Base-by-base conservation (phyloP, 2,113 vertebrate genomes). In the Salvelinus sp. region DNA sequence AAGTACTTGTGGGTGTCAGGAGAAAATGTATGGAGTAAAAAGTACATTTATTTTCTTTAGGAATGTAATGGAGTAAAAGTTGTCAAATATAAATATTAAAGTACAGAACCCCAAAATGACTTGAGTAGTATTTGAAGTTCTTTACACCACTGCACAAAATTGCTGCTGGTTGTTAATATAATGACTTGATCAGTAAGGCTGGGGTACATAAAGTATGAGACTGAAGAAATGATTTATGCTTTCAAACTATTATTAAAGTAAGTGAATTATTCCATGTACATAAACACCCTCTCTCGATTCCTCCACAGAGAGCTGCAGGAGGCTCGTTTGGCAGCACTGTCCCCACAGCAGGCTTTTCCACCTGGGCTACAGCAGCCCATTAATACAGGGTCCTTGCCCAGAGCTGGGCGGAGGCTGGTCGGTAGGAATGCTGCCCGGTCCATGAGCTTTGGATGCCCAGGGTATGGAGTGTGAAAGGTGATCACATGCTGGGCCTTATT, bases 231-330 rank as follows among this genome's bases (percentile, higher is more conserved):
- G 0, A 44, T 44, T 44, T 44, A 20, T 22, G 33, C 38, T 16
- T 38, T 69, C 22, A 7, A 44, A 54, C 9, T 70, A 14, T 16
- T 20, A 48, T 58, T 28, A 20, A 16, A 57, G 12, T 57, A 20
- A 60, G 57, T 60, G 57, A 0, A 10, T 23, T 20, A 50, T 67
- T 50, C n/a, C 20, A 47, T 69, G 20, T 3, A 48, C 6, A 7
- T 13, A 48, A n/a, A 47, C n/a, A 22, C 16, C 10, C 33, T 63
- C 54, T 12, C 23, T 69, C 44, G 72, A 63, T 63, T 16, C 67
- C 13, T 70, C 28, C 50, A 20, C 79, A 99, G 97, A 84, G 95
- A 98, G 88, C 94, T 99, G 69, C 90, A 93, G 88, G 95, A 96
- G 82, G 95, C 93, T 47, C 95, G 95, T 16, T 86, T 93, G 81